Conservation (phyloP, 2,888 invertebrate genomes). For the Galerucella calmariensis region DNA sequence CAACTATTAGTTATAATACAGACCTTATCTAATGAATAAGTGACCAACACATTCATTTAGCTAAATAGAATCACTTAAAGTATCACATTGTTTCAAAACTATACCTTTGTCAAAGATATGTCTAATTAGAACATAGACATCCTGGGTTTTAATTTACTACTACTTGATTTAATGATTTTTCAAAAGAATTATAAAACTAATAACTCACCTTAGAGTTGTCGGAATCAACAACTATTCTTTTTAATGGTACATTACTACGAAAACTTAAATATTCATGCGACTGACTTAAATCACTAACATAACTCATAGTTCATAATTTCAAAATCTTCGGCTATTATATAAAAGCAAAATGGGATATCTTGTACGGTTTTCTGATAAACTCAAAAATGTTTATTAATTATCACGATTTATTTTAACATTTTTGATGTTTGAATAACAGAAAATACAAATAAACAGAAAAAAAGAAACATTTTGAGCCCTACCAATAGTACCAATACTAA, state of each 20-base stretch:
- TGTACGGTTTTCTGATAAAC: background rate
- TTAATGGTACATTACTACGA: constrained; percentile 78
- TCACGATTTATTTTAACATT: constrained; percentile 1
- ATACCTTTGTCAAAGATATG: background rate
- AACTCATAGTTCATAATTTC: constrained; percentile 68
- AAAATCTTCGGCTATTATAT: background rate
- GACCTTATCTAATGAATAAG: background rate
- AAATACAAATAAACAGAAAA: no score
- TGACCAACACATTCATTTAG: no score
- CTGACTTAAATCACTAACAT: constrained; percentile 76
- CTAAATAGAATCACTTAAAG: background rate
- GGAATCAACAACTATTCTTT: constrained; percentile 82
- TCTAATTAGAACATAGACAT: background rate
- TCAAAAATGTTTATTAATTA: background rate
- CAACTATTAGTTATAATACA: background rate
- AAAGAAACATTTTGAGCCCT: background rate
- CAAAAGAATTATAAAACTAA: background rate
- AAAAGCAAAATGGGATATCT: background rate
- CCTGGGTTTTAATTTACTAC: background rate
- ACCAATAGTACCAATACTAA: background rate
- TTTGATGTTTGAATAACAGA: background rate
- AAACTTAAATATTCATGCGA: constrained; percentile 84
- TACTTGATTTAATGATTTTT: background rate
- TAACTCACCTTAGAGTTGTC: constrained; percentile 78
- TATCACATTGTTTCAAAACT: no score